These are phyloP conservation scores for Liasis olivaceus DNA, from an alignment of 2,797 vertebrate species.

Conservation along the genomic window DNA sequence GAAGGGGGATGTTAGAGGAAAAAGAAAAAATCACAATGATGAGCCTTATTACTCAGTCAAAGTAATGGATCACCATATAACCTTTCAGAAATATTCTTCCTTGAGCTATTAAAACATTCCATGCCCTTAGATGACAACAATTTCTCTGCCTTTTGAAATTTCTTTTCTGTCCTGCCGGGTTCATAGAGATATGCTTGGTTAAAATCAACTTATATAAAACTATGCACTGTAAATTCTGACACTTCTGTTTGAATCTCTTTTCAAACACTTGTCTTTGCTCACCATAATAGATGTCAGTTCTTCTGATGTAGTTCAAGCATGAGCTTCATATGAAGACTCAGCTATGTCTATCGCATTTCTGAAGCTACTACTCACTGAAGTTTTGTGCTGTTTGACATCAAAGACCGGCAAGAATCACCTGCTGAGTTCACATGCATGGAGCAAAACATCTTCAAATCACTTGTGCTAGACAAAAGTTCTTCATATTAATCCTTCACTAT, in stretches of 20 bases:
- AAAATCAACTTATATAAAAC: conserved; percentile 99
- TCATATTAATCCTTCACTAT: conserved; percentile 90
- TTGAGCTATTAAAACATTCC: conserved; percentile 88
- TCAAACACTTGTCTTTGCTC: conserved; percentile 99
- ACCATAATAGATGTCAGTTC: conserved; percentile 99
- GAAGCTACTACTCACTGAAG: conserved; percentile 93
- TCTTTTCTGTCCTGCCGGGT: conserved; percentile 95
- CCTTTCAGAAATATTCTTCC: conserved; percentile 84
- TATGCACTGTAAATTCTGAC: conserved; percentile 94
- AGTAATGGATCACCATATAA: conserved; percentile 85
- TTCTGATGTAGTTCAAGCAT: conserved; percentile 97
- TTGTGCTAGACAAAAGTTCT: conserved; percentile 98
- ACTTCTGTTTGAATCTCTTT: conserved; percentile 96
- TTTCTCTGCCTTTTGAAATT: conserved; percentile 88
- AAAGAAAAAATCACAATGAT: conserved; percentile 74
- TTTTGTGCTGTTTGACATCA: conserved; percentile 99
- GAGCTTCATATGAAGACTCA: conserved; percentile 88
- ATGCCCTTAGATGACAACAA: conserved; percentile 92
- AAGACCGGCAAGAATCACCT: conserved; percentile 93
- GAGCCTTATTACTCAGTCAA: conserved; percentile 84
- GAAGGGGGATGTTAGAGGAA: background rate
- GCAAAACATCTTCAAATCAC: conserved; percentile 99
- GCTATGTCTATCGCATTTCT: conserved; percentile 94
- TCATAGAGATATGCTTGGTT: conserved; percentile 97
- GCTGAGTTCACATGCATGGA: conserved; percentile 94